Conservation (phyloP, 2,888 invertebrate genomes). For the Plagiodera versicolora region DNA sequence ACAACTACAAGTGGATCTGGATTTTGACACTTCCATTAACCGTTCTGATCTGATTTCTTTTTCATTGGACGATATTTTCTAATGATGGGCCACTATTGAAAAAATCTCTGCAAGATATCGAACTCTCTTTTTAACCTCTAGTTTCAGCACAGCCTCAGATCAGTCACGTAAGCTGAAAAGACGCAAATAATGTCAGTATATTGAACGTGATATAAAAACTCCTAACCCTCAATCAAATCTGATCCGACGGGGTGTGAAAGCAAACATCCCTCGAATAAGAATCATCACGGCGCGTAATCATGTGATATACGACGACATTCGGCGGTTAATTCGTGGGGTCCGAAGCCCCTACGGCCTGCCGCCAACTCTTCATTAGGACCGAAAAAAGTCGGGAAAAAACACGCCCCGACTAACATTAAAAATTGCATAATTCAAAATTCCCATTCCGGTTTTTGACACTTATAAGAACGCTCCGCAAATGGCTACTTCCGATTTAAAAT, state of each 20-base stretch:
- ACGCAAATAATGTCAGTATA: constrained; percentile 31
- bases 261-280: constrained; percentile 51
- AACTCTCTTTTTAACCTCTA: too few species aligned
- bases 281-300: constrained; percentile 53
- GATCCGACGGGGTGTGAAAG: constrained; percentile 40
- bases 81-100: too few species aligned
- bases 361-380: constrained; percentile 41
- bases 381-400: constrained; percentile 36
- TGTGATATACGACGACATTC: constrained; percentile 51
- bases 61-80: too few species aligned
- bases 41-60: too few species aligned
- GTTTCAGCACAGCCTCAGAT: too few species aligned
- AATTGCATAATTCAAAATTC: constrained; percentile 54
- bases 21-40: too few species aligned
- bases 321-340: constrained; percentile 51
- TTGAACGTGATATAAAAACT: constrained; percentile 7
- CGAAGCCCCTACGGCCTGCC: constrained; percentile 37
- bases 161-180: too few species aligned
- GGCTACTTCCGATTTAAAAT: constrained; percentile 54
- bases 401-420: constrained; percentile 47
- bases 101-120: too few species aligned
- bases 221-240: constrained; percentile 29
- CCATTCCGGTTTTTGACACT: constrained; percentile 51
- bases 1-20: too few species aligned
- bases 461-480: constrained; percentile 51